Conservation (phyloP, 2,888 invertebrate species). For the Epinotia brunnichana region DNA sequence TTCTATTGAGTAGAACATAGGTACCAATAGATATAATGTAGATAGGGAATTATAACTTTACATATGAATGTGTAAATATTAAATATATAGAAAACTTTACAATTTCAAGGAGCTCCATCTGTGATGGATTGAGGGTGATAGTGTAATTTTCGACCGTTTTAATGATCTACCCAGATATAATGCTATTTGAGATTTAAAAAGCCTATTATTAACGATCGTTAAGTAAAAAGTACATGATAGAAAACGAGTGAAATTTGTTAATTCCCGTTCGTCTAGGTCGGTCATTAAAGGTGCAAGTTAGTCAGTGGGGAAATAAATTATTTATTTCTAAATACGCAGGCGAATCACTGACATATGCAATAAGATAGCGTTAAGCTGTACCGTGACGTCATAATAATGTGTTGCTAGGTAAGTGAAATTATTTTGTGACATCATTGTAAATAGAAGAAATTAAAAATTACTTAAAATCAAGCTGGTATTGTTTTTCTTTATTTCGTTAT, state of each 20-base stretch:
- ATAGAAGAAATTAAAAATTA: slow-evolving; percentile 65
- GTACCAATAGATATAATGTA: slow-evolving; percentile 66
- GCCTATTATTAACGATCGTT: background rate
- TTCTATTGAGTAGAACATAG: slow-evolving; percentile 47
- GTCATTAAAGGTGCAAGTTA: slow-evolving; percentile 40
- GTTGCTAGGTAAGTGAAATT: slow-evolving; percentile 53
- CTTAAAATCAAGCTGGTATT: slow-evolving; percentile 14
- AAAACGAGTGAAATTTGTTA: background rate
- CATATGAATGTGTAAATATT: slow-evolving; percentile 61
- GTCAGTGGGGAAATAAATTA: slow-evolving; percentile 62
- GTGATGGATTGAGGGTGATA: slow-evolving; percentile 56
- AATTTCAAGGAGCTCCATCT: slow-evolving; percentile 62
- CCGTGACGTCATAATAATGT: slow-evolving; percentile 65
- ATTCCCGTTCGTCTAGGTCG: slow-evolving; percentile 26
- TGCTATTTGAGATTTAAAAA: background rate
- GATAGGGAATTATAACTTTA: slow-evolving; percentile 57
- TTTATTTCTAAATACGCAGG: slow-evolving; percentile 62
- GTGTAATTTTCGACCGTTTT: slow-evolving; percentile 19
- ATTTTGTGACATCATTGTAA: slow-evolving; percentile 69
- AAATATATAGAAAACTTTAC: slow-evolving; percentile 58
- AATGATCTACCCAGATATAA: slow-evolving; percentile 42
- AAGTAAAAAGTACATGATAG: background rate
- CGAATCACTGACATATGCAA: slow-evolving; percentile 47
- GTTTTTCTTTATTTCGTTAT: background rate
- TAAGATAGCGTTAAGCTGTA: slow-evolving; percentile 50